phyloP scores from a whole-genome alignment of 2,113 vertebrate genomes.

The Albula glossodonta region DNA sequence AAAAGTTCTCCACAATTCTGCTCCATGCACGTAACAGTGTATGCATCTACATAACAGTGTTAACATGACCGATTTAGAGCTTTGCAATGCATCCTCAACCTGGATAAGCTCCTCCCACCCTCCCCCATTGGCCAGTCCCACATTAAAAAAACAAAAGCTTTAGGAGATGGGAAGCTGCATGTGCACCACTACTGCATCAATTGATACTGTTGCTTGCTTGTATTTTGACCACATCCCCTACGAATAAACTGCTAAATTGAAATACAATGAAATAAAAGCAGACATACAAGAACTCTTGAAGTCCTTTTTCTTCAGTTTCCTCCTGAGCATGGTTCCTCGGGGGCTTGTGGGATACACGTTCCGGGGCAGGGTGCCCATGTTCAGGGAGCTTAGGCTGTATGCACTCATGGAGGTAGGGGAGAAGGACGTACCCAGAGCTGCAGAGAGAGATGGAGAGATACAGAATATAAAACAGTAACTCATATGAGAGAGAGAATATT shows the following conservation, averaged over 20 bases:
- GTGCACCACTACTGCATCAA: too few species aligned
- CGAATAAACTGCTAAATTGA: too few species aligned
- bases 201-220: too few species aligned
- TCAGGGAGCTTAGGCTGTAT: slow-evolving; percentile 97
- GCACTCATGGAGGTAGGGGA: slow-evolving; percentile 97
- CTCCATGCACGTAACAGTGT: too few species aligned
- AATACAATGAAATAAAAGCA: neutral
- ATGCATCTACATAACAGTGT: too few species aligned
- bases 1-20: too few species aligned
- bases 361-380: slow-evolving; percentile 92
- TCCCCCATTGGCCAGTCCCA: neutral
- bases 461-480: neutral
- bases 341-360: slow-evolving; percentile 96
- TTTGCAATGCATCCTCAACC: neutral
- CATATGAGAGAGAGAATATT: too few species aligned
- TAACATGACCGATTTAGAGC: too few species aligned
- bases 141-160: too few species aligned
- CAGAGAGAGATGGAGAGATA: slow-evolving; percentile 62
- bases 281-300: slow-evolving; percentile 96
- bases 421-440: slow-evolving; percentile 92
- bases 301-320: slow-evolving; percentile 96
- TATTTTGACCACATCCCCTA: too few species aligned
- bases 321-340: slow-evolving; percentile 91
- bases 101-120: neutral
- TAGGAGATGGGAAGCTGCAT: too few species aligned